Evolutionary conservation across 2,797 vertebrate species (phyloP), one percentile per base, ranked within the genome.

Genomic region (Brachymystax lenok): DNA sequence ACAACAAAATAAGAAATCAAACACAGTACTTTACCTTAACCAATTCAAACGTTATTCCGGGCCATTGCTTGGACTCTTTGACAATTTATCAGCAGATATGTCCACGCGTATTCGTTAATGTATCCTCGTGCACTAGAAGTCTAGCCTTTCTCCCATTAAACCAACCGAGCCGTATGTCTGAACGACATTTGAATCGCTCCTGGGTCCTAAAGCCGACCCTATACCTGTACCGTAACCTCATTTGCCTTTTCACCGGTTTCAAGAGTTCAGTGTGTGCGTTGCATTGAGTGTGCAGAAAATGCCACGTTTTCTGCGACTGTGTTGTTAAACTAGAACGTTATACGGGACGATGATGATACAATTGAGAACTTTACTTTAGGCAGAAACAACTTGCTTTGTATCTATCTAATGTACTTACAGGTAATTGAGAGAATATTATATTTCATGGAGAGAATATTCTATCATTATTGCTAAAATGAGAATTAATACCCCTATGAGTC

Each of bases 31-130:
- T 78, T 79, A 82, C 77, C 85, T 80, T 73, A 21, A 72, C 51
- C 56, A 75, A 80, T 74, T 84, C 81, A 86, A 61, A 74, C 52
- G 75, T 71, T 70, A 75, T 67, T 76, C 69, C 74, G 56, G 75
- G 71, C 69, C 82, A 83, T 84, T 81, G 69, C 80, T 73, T 67
- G 72, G 46, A 73, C 72, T 79, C 77, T 78, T 75, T 54, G 24
- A 46, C 28, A 72, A 73, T 76, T 73, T 81, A 71, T 75, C 30
- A 54, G 70, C 69, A 54, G 75, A 69, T 74, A 73, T 72, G 61
- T 77, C 52, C 71, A 59, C 35, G 51, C 52, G 73, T 74, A 66
- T 74, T 50, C 33, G 27, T 73, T 73, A 51, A 73, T 71, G 72
- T 74, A 64, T 74, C 35, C 73, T 64, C 73, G 73, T 64, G 73